These are phyloP conservation scores for Pachliopta kotzebuea DNA, from an alignment of 2,888 invertebrate genomes.

Conservation along the genomic window DNA sequence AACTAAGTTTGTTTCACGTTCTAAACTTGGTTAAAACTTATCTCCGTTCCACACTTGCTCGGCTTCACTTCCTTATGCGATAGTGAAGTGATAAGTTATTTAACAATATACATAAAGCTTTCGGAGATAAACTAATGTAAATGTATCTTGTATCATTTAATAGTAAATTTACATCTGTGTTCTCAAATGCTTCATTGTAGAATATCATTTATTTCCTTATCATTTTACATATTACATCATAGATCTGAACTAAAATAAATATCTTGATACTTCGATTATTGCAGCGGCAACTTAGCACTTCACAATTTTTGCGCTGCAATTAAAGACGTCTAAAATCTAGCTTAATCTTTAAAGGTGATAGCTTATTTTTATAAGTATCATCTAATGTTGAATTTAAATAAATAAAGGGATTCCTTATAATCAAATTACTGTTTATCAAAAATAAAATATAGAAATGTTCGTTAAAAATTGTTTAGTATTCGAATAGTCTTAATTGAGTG, in stretches of 20 bases:
- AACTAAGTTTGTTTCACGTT: slow-evolving; percentile 24
- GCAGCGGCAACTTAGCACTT: no score
- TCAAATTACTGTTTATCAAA: no score
- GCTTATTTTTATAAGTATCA: no score
- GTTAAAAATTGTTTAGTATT: neutral
- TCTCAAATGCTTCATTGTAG: neutral
- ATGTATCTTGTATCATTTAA: neutral
- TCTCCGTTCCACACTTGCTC: slow-evolving; percentile 17
- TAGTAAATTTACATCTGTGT: neutral
- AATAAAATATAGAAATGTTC: no score
- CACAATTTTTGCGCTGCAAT: no score
- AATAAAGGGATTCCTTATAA: no score
- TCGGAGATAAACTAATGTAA: neutral
- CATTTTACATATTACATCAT: neutral
- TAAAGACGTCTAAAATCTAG: no score
- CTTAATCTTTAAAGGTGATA: no score
- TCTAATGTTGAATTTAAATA: no score
- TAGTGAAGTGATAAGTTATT: slow-evolving; percentile 14
- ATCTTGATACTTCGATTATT: no score
- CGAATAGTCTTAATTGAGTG: neutral
- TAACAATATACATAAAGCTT: neutral
- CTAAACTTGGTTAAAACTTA: slow-evolving; percentile 26
- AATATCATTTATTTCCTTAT: neutral
- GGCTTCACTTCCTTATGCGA: slow-evolving; percentile 15
- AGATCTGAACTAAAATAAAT: no score